Base-by-base conservation (phyloP, 2,888 invertebrate species). In the Meliscaeva auricollis region DNA sequence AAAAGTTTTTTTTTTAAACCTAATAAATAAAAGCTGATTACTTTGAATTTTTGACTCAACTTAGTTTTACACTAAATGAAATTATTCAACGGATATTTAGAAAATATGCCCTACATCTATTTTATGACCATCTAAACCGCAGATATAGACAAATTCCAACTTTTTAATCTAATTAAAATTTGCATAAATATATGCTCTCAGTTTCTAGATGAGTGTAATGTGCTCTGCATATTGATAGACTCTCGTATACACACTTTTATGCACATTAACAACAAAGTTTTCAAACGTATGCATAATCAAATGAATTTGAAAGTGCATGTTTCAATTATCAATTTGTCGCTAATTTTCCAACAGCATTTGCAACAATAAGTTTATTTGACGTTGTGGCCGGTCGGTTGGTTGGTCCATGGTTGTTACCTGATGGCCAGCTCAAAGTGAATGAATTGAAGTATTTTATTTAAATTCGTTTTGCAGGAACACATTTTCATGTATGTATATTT, bases 271-370 rank as follows among this genome's bases (percentile, higher is more conserved):
- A 38, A 38, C 46, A 46, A 46, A 17, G 3, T 15, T 46, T 46
- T 17, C 4, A 46, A 46, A 17, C 17, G 3, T 35, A 35, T 35
- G 17, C 17, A 56, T 32, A 56, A 8, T 52, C 13, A 56, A 56
- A 56, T 35, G 5, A 17, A 56, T 32, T 56, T 11, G 30, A 9
- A 54, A 30, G 17, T 35, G 11, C 32, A 54, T 74, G 64, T 30
- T 52, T 54, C 30, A 64, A 74, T 74, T 64, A 74, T 30, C 17
- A 54, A 64, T 64, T 22, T 62, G 74, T 54, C 54, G 54, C 26
- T 74, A 74, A 74, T 74, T 54, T 54, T 52, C 54, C 9, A 73
- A 15, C 17, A 50, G 9, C 17, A 52, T 41, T 26, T 17, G 44
- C 6, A 41, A 22, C 26, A 44, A 44, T 44, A 41, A 44, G 3